Base-by-base conservation (phyloP, 2,888 invertebrate species). In the Platycnemis pennipes region DNA sequence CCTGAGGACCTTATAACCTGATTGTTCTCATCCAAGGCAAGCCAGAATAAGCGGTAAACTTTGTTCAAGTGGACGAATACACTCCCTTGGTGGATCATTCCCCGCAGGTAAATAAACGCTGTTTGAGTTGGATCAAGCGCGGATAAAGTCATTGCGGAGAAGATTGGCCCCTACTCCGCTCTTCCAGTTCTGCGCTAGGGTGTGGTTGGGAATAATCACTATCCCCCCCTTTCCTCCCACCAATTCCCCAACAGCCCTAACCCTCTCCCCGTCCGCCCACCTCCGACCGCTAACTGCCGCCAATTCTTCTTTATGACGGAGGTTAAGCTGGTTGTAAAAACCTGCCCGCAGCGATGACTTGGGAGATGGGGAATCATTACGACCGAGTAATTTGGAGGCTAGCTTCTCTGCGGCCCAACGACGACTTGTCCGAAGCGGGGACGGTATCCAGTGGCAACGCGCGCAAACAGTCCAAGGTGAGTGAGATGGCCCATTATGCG, bases 91-190 rank as follows among this genome's bases (percentile, higher is more conserved):
- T 13, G 77, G 77, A 37, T 77, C 77, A 77, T 77, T 77, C 37
- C 77, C 31, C 77, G 77, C 77, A 77, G 77, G 77, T 77, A 77
- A 77, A 77, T 77, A 77, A 77, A 77, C 77, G 77, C 1, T 77
- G 77, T 77, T 77, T 77, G 77, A 77, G 77, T 26, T 77, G 77
- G 11, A 69, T 69, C 31, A 22, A 69, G 69, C 2, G 69, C 31
- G 69, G 69, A 77, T 77, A 7, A 77, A 77, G 77, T 37, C 31
- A 26, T 77, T 77, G 26, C 37, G 2, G 77, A 26, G 16, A 77
- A 77, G 37, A 77, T 77, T 77, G 77, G 37, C 37, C 37, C 13
- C 77, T 11, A 26, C 77, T 1, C 37, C 37, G 77, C 31, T 37
- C 77, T 77, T 77, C 37, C 31, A 77, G 37, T 77, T 77, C 2